phyloP scores from a whole-genome alignment of 1,140 invertebrate species.

The Dreissena polymorpha region DNA sequence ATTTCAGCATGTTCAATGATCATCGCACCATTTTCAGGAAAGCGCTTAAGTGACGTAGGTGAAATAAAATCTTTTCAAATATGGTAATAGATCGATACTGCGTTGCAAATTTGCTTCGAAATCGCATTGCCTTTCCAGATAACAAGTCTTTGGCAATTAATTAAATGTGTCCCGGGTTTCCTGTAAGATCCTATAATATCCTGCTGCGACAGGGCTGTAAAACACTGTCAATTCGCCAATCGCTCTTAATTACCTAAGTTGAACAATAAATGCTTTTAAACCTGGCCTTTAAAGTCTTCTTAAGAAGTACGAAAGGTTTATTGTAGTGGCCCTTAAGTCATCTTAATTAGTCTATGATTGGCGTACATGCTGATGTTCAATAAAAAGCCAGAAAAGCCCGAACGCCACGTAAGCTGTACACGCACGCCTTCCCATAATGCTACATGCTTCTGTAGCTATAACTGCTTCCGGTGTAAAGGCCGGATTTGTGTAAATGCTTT shows the following conservation, averaged over 20 bases:
- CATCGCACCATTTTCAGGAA: too few species aligned
- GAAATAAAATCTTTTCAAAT: too few species aligned
- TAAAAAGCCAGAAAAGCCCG: too few species aligned
- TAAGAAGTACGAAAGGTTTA: background rate
- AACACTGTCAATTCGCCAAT: too few species aligned
- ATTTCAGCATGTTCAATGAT: too few species aligned
- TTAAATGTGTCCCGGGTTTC: background rate
- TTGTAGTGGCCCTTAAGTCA: background rate
- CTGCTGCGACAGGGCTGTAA: background rate
- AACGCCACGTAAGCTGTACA: too few species aligned
- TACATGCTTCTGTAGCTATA: slow-evolving; percentile 4
- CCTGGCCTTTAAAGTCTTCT: background rate
- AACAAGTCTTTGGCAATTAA: slow-evolving; percentile 1
- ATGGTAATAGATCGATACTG: too few species aligned
- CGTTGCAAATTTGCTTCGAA: too few species aligned
- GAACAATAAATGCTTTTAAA: slow-evolving; percentile 8
- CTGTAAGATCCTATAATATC: background rate
- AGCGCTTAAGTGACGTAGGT: too few species aligned
- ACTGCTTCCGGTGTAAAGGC: slow-evolving; percentile 45
- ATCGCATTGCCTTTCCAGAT: background rate
- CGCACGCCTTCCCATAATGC: too few species aligned
- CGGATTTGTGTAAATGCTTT: slow-evolving; percentile 34
- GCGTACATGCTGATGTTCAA: too few species aligned
- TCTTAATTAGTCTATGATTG: slow-evolving; percentile 12
- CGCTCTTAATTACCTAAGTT: background rate